Percentiles rank a stretch among this genome's conserved stretches.
Conservation (phyloP, 2,888 invertebrate genomes). For the Pammene fasciana region DNA sequence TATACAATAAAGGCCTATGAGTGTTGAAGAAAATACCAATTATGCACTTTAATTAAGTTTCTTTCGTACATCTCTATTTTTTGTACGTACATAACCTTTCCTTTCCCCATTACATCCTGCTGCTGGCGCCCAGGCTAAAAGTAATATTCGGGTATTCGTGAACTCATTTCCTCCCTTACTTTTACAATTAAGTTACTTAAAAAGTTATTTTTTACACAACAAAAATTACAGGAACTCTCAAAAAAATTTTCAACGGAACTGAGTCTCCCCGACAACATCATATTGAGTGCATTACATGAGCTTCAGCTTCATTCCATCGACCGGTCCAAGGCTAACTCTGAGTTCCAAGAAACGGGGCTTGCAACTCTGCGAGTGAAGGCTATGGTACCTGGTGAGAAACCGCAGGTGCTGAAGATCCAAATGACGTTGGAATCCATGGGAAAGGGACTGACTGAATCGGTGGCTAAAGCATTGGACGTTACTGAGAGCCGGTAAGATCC, state of each 20-base stretch:
- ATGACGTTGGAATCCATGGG: conserved; percentile 81
- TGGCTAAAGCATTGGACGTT: conserved; percentile 78
- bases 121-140: too few relatives aligned
- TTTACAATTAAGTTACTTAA: too few relatives aligned
- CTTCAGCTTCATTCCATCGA: conserved; percentile 88
- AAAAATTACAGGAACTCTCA: conserved; percentile 83
- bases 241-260: conserved; percentile 82
- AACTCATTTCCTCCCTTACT: too few relatives aligned
- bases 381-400: conserved; percentile 78
- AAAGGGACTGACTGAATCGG: conserved; percentile 78
- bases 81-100: too few relatives aligned
- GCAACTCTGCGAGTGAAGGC: conserved; percentile 89
- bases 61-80: too few relatives aligned
- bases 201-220: background rate
- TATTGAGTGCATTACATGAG: conserved; percentile 83
- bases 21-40: too few relatives aligned
- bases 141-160: too few relatives aligned
- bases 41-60: too few relatives aligned
- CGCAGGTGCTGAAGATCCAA: conserved; percentile 80
- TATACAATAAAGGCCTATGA: background rate
- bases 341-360: conserved; percentile 87
- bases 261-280: conserved; percentile 75
- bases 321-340: conserved; percentile 86
- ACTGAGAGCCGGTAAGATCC: conserved; percentile 66
- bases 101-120: too few relatives aligned